A percentile compares a stretch with the other conserved stretches of the same genome.
Conservation (phyloP, 2,888 invertebrate genomes). For the Mellilla xanthometata region DNA sequence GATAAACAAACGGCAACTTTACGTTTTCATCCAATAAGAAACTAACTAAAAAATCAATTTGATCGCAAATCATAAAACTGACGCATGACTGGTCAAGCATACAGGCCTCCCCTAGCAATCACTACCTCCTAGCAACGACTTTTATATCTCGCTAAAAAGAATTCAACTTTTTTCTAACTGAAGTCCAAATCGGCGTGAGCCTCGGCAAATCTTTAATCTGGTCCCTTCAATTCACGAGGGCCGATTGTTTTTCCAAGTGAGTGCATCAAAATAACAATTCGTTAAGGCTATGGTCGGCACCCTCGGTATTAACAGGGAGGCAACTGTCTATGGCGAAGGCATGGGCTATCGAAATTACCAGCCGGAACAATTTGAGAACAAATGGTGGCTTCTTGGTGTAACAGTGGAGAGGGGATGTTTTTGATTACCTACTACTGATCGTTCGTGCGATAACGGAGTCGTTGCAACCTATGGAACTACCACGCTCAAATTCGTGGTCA, state of each 20-base stretch:
- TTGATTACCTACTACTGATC: too few relatives aligned
- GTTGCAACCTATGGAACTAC: too few relatives aligned
- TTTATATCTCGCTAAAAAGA: slow-evolving; percentile 15
- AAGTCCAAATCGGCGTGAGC: slow-evolving; percentile 55
- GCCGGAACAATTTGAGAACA: slow-evolving; percentile 27
- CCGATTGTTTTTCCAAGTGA: slow-evolving; percentile 78
- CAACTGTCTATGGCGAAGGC: slow-evolving; percentile 8
- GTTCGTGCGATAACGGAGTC: too few relatives aligned
- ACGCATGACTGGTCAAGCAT: too few relatives aligned
- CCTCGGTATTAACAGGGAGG: slow-evolving; percentile 34
- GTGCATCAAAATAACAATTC: slow-evolving; percentile 79
- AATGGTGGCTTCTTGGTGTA: slow-evolving; percentile 19
- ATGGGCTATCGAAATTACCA: slow-evolving; percentile 24
- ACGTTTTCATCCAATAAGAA: too few relatives aligned
- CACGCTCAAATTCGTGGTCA: too few relatives aligned
- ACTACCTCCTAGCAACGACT: not conserved
- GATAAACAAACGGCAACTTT: too few relatives aligned
- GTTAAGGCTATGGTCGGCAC: slow-evolving; percentile 57
- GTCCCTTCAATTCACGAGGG: slow-evolving; percentile 64
- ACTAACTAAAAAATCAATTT: too few relatives aligned
- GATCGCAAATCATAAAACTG: too few relatives aligned
- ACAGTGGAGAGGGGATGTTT: too few relatives aligned
- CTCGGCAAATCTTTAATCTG: slow-evolving; percentile 68
- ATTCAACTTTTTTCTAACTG: slow-evolving; percentile 35
- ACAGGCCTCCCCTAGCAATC: too few relatives aligned